Evolutionary conservation across 64 coral and sea anemone species (phyloP).

Genomic region (Montipora sp.): DNA sequence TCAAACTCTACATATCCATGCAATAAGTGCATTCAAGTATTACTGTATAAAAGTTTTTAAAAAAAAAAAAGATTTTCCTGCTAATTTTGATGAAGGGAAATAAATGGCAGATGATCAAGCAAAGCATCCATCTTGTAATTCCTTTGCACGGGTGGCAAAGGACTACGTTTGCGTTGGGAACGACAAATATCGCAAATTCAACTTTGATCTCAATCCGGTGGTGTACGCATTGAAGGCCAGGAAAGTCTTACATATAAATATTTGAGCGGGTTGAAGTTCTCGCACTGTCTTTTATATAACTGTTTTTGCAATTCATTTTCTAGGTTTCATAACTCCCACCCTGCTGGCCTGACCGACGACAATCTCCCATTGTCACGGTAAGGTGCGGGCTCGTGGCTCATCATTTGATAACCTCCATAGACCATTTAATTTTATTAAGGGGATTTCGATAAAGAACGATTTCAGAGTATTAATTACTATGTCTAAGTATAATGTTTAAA

Average conservation of each 20-base stretch:
- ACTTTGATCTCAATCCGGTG: not conserved
- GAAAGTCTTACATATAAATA: not conserved
- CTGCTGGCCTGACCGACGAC: not conserved
- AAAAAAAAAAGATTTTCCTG: no score
- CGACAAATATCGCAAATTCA: constrained; percentile 28
- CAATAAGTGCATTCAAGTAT: no score
- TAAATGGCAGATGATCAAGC: not conserved
- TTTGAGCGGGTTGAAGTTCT: constrained; percentile 5
- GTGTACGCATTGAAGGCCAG: not conserved
- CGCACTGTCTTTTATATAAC: not conserved
- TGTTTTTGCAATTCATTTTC: not conserved
- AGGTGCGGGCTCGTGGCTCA: not conserved
- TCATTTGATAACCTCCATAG: not conserved
- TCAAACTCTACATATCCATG: no score
- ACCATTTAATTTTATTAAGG: not conserved
- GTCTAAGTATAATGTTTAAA: no score
- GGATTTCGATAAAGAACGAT: no score
- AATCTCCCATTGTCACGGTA: not conserved
- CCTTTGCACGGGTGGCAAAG: not conserved
- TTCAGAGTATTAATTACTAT: no score
- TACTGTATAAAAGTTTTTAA: no score
- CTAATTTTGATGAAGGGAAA: no score
- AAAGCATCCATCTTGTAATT: not conserved
- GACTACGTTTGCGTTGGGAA: not conserved
- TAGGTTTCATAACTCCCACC: not conserved